Evolutionary conservation across 1,140 invertebrate genomes (phyloP).

Genomic region (Tetramorium alpestre): DNA sequence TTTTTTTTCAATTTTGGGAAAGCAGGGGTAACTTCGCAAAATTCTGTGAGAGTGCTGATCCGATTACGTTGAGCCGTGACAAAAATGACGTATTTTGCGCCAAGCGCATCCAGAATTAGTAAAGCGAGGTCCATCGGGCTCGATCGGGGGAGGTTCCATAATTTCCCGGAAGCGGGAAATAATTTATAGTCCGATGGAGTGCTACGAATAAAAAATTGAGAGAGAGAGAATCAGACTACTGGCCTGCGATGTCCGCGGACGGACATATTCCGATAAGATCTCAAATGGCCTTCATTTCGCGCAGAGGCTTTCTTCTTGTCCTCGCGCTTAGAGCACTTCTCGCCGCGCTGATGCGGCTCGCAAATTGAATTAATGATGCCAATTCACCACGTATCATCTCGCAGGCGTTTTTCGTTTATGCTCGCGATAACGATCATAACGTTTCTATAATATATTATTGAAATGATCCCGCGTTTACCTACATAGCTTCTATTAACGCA

Average conservation of each 20-base stretch:
- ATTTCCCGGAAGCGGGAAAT: conserved; percentile 17
- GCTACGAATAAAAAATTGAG: conserved; percentile 24
- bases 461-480: neutral
- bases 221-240: neutral
- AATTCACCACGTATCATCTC: conserved; percentile 20
- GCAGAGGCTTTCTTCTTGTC: conserved; percentile 24
- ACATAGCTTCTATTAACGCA: neutral
- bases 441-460: neutral
- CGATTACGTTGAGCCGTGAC: conserved; percentile 30
- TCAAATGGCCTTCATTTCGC: conserved; percentile 31
- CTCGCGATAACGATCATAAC: conserved; percentile 19
- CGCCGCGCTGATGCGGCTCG: conserved; percentile 14
- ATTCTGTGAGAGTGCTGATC: conserved; percentile 3
- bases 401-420: conserved; percentile 12
- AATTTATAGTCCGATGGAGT: conserved; percentile 26
- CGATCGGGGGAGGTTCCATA: conserved; percentile 18
- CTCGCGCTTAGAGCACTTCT: neutral
- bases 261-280: conserved; percentile 45
- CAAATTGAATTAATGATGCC: conserved; percentile 50
- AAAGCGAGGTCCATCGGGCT: conserved; percentile 12
- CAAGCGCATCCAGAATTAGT: conserved; percentile 16
- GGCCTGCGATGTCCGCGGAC: neutral
- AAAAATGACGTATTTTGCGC: conserved; percentile 39
- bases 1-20: neutral
- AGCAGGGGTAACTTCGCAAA: conserved; percentile 1